Base-by-base conservation (phyloP, 2,888 invertebrate genomes). In the Drosophila putrida region DNA sequence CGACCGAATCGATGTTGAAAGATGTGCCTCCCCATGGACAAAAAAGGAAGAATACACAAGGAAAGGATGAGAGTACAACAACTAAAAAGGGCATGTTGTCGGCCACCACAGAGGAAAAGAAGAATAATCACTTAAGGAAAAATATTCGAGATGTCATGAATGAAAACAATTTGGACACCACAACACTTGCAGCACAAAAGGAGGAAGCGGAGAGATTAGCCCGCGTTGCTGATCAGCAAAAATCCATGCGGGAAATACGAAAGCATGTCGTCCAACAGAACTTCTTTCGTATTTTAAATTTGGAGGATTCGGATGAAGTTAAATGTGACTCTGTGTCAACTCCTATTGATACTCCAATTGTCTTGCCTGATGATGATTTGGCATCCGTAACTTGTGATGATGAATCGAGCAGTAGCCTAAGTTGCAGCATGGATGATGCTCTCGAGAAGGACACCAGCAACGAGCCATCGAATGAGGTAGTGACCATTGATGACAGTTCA, bases 71-170 rank as follows among this genome's bases (percentile, higher is more conserved):
- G 5, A 73, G 73, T 53, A 57, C 72, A 31, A 71, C 65, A 4
- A 70, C 47, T 11, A 86, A 86, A 36, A 86, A 86, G 44, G 54
- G 75, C 31, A 47, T 68, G 39, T 8, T 78, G 38, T 50, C 49
- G 27, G 41, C 50, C 27, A 44, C 76, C 5, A 61, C 68, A n/a
- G 91, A 91, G 28, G 91, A 91, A 15, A 91, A 91, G 54, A 92
- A 91, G 65, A 88, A 79, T 55, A 85, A 78, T 43, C 96, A 96
- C 91, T 94, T 97, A 90, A 94, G 98, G 41, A 94, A 96, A 71
- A 98, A 98, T 90, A 98, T 98, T 81, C 95, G 98, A 62, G 98
- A 98, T 93, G 98, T 98, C 8, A 96, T 98, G 95, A 96, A 97
- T 90, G 98, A 98, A 89, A 97, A 96, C 71, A 97, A 98, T 90